These are phyloP conservation scores for Crotalus horridus DNA, from an alignment of 2,113 vertebrate genomes.

Conservation along the genomic window DNA sequence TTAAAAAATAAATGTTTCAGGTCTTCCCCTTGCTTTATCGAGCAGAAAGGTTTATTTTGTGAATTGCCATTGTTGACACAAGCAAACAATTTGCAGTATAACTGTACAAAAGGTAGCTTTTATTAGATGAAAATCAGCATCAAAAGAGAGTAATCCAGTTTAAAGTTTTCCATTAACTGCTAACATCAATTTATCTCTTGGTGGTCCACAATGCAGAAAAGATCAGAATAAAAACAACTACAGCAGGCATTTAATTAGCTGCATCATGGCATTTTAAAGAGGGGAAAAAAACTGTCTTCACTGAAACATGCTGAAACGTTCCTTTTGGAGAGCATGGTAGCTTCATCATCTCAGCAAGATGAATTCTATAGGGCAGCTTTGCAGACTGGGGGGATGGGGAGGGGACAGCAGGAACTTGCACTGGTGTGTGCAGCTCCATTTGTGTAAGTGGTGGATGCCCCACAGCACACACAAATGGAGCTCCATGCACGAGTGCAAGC, in stretches of 20 bases:
- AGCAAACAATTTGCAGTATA: not conserved
- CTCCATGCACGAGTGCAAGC: not conserved
- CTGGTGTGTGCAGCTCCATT: rapidly evolving
- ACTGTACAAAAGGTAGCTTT: conserved; percentile 7
- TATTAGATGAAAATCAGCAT: not conserved
- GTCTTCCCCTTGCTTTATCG: not conserved
- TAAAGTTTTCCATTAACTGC: not conserved
- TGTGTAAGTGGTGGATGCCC: not conserved
- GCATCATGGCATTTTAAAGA: not conserved
- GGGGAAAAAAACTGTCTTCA: conserved; percentile 5
- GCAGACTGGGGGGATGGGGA: no score
- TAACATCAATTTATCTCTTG: not conserved
- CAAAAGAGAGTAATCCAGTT: not conserved
- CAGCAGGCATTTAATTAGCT: not conserved
- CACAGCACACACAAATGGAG: not conserved
- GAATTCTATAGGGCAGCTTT: not conserved
- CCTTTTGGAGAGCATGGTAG: conserved; percentile 17
- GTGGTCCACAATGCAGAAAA: not conserved
- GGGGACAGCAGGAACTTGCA: not conserved
- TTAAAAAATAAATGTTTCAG: not conserved
- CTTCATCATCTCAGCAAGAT: not conserved
- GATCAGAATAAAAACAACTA: not conserved
- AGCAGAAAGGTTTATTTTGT: not conserved
- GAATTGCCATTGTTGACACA: not conserved
- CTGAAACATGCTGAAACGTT: not conserved